phyloP scores from a whole-genome alignment of 2,797 vertebrate genomes.

The Catamblyrhynchus diadema region DNA sequence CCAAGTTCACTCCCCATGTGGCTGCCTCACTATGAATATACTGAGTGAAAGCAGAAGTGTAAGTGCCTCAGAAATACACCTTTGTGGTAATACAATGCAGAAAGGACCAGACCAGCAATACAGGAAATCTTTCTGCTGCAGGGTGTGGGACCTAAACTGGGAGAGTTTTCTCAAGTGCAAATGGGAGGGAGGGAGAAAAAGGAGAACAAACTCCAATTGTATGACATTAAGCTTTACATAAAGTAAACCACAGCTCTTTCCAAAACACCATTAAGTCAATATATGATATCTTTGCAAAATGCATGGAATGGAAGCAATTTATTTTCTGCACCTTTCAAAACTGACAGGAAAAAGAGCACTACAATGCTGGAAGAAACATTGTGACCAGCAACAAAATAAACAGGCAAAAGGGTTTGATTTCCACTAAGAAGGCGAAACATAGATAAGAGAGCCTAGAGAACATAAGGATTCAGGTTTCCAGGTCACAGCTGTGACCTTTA shows the following conservation, averaged over 20 bases:
- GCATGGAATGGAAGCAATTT: neutral
- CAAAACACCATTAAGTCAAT: neutral
- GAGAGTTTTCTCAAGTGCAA: neutral
- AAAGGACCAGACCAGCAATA: neutral
- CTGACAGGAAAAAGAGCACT: neutral
- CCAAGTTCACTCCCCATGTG: neutral
- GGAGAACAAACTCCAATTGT: neutral
- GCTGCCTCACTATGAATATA: neutral
- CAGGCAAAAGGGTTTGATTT: neutral
- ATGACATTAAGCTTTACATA: neutral
- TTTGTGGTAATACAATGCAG: neutral
- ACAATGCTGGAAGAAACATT: neutral
- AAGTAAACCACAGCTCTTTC: neutral
- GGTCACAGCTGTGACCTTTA: neutral
- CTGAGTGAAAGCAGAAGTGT: neutral
- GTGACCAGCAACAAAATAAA: neutral
- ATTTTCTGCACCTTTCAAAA: neutral
- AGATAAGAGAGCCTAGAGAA: neutral
- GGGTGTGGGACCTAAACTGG: neutral
- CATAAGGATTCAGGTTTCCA: neutral
- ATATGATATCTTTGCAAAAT: neutral
- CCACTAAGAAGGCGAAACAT: neutral
- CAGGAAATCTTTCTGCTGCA: neutral
- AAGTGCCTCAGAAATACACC: neutral
- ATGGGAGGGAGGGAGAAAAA: neutral